phyloP scores from a whole-genome alignment of 2,888 invertebrate species.

The Meloe dianella region DNA sequence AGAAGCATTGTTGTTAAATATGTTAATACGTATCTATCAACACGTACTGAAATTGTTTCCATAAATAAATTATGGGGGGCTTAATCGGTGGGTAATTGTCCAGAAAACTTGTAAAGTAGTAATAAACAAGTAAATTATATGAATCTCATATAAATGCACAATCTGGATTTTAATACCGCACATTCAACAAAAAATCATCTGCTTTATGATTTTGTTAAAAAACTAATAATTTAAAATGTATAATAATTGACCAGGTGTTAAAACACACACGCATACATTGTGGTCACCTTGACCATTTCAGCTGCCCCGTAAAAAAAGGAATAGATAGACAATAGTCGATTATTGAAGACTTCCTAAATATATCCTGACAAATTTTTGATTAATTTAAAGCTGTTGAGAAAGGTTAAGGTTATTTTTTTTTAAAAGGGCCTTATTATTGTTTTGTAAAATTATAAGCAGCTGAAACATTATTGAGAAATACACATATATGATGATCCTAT shows the following conservation, averaged over 20 bases:
- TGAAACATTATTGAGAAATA: conserved; percentile 39
- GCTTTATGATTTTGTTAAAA: background rate
- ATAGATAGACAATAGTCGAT: background rate
- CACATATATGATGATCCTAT: conserved; percentile 44
- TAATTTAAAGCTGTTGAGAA: background rate
- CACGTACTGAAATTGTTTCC: background rate
- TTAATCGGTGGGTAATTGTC: conserved; percentile 3
- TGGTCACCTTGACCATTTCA: conserved; percentile 4
- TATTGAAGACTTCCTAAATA: background rate
- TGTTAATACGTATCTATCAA: background rate
- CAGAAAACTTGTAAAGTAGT: background rate
- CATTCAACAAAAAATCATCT: background rate
- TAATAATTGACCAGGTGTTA: conserved; percentile 11
- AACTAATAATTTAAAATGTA: conserved; percentile 9
- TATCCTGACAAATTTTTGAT: background rate
- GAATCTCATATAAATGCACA: background rate
- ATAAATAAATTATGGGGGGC: background rate
- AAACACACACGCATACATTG: background rate
- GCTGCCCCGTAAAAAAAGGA: background rate
- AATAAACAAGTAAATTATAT: background rate
- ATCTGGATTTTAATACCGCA: background rate
- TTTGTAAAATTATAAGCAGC: conserved; percentile 35
- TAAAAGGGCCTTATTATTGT: background rate
- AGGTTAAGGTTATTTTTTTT: conserved; percentile 3
- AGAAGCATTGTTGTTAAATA: background rate